Percentiles rank a stretch among this genome's conserved stretches.
These are phyloP conservation scores for Bombus turneri DNA, from an alignment of 1,140 invertebrate genomes.

Conservation along the genomic window DNA sequence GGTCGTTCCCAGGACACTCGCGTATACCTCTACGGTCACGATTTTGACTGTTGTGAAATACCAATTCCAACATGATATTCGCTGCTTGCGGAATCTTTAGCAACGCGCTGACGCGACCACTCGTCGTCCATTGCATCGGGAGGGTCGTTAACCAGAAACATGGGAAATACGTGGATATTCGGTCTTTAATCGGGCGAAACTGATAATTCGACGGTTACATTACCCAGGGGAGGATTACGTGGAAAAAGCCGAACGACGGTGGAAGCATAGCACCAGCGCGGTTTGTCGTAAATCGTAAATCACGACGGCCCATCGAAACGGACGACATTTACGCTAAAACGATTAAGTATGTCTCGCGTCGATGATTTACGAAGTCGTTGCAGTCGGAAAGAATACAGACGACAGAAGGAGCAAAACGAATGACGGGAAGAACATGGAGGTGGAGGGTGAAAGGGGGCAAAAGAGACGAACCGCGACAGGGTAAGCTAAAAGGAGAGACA, in stretches of 20 bases:
- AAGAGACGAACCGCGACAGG: neutral
- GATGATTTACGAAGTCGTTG: conserved; percentile 48
- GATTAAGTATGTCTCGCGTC: conserved; percentile 51
- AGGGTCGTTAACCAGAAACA: neutral
- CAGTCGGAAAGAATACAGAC: conserved; percentile 29
- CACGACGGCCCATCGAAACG: conserved; percentile 15
- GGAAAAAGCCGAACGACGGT: conserved; percentile 15
- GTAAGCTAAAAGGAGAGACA: neutral
- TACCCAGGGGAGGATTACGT: neutral
- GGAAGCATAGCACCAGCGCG: neutral
- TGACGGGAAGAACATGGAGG: neutral
- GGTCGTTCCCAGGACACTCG: conserved; percentile 19
- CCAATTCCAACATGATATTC: neutral
- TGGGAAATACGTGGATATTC: neutral
- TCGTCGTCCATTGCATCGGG: neutral
- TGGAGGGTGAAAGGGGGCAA: neutral
- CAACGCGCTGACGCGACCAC: too few species aligned
- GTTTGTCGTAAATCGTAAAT: conserved; percentile 37
- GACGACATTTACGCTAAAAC: conserved; percentile 53
- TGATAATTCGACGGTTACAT: neutral
- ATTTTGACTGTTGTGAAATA: conserved; percentile 22
- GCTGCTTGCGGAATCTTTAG: neutral
- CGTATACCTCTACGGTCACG: conserved; percentile 13
- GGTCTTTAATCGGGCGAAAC: neutral
- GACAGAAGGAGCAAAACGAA: conserved; percentile 17